Base-by-base conservation (phyloP, 2,888 invertebrate species). In the Tetheella fluctuosa region DNA sequence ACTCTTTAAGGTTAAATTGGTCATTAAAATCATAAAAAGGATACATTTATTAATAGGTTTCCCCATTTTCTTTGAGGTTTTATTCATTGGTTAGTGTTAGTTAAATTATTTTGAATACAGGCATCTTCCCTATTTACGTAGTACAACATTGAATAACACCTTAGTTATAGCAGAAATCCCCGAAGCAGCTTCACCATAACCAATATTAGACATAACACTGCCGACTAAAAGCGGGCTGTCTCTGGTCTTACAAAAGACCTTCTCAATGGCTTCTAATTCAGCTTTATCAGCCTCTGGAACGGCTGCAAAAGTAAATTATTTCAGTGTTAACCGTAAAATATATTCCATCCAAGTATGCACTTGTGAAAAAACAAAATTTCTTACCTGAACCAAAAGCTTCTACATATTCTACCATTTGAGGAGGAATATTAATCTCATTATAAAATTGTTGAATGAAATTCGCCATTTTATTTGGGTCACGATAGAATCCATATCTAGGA, bases 351-450 rank as follows among this genome's bases (percentile, higher is more conserved):
- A n/a, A n/a, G n/a, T n/a, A n/a, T n/a, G n/a, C n/a, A n/a, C n/a
- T n/a, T n/a, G n/a, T n/a, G n/a, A n/a, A n/a, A 15, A 25, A 56
- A 42, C 20, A 15, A 8, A 52, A n/a, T 37, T 17, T 28, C 39
- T 59, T 77, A 88, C 96, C 96, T 64, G 96, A 95, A 64, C 96
- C 96, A 74, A 97, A 97, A 42, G 97, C 97, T 88, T 98, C 98
- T 1, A 98, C 93, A 80, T 95, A 98, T 64, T 95, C 94, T 13
- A 98, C 94, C 0, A 91, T 87, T 10, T 87, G 80, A 0, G 97
- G 97, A 58, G 95, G 90, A 6, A 98, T 80, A 37, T 94, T 89
- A 28, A 95, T 94, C 78, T 95, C 94, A 3, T 91, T 76, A 65
- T 95, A 95, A 65, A 95, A 94, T 55, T 93, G 92, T 0, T 83